Base-by-base conservation (phyloP, 64 coral and sea anemone species). In the Actinia tenebrosa region DNA sequence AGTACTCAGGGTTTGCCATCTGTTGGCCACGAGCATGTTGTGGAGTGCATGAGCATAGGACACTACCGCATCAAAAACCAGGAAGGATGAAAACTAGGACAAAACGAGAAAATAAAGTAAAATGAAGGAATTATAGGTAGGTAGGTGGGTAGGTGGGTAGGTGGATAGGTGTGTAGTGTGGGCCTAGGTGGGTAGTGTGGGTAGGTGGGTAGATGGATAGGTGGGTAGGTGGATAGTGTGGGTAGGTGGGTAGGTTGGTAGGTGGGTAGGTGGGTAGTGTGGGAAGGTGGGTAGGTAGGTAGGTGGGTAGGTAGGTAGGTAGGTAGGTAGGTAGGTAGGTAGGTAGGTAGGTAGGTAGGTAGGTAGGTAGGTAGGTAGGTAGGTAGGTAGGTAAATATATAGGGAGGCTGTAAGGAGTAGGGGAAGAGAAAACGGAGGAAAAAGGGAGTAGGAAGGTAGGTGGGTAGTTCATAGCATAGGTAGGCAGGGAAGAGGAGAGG, bases 41-140 rank as follows among this genome's bases (percentile, higher is more conserved):
- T 85, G 83, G 9, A 85, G 83, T 7, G 83, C 83, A 85, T 85
- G 83, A 18, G 83, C 83, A 83, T 53, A 64, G 9, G 60, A 56
- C 6, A 85, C n/a, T 42, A 85, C 83, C 15, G 83, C 83, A 64
- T 85, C 83, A 54, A 61, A 85, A 17, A 85, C 83, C 10, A 85
- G 56, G 20, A 59, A 85, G 4, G 83, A 85, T 7, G 83, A 56
- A 43, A 85, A 85, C 83, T 85, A 44, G 20, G 60, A 85, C 26
- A 17, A 45, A 50, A 58, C 13, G 15, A 16, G 15, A 58, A 22
- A 81, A 50, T 45, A 81, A 53, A 45, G 18, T 5, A 22, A 52
- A 22, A 25, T 66, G 63, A n/a, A 66, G 6, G 10, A 23, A 66
- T 23, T 0, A 22, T 14, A 58, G 56, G 56, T 50, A 3, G 47